These are phyloP conservation scores for Archaeoteleia sp. DNA, from an alignment of 2,888 invertebrate species.

Conservation along the genomic window DNA sequence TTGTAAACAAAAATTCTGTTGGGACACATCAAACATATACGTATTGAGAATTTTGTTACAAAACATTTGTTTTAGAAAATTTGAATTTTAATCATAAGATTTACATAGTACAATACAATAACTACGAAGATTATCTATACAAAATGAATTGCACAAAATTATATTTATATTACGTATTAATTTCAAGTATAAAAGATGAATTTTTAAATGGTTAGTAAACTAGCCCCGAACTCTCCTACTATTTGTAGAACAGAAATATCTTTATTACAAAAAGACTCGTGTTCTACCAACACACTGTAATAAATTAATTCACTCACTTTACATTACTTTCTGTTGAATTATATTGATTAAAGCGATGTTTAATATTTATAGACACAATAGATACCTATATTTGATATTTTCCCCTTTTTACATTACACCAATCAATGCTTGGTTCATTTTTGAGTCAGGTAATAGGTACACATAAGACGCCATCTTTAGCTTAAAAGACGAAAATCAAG, in stretches of 20 bases:
- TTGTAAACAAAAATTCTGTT: too few species aligned
- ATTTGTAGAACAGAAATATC: too few species aligned
- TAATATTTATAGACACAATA: slow-evolving; percentile 46
- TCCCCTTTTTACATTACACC: slow-evolving; percentile 47
- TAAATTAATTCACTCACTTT: slow-evolving; percentile 36
- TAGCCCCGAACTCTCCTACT: too few species aligned
- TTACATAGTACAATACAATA: too few species aligned
- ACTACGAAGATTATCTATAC: too few species aligned
- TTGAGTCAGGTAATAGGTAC: slow-evolving; percentile 39
- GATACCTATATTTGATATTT: slow-evolving; percentile 40
- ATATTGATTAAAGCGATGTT: slow-evolving; percentile 33
- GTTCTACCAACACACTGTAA: slow-evolving; percentile 21
- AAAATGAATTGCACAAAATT: too few species aligned
- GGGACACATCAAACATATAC: too few species aligned
- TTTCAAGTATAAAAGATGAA: neutral
- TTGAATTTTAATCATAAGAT: too few species aligned
- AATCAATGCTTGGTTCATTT: slow-evolving; percentile 31
- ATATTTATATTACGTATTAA: too few species aligned
- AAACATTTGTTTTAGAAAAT: too few species aligned
- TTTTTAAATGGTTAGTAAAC: neutral
- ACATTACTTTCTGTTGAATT: slow-evolving; percentile 37
- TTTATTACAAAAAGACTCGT: too few species aligned
- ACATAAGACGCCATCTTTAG: slow-evolving; percentile 27
- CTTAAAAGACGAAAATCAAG: slow-evolving; percentile 22
- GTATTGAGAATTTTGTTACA: too few species aligned